Base-by-base conservation (phyloP, 2,888 invertebrate species). In the Mycalesis mineus region DNA sequence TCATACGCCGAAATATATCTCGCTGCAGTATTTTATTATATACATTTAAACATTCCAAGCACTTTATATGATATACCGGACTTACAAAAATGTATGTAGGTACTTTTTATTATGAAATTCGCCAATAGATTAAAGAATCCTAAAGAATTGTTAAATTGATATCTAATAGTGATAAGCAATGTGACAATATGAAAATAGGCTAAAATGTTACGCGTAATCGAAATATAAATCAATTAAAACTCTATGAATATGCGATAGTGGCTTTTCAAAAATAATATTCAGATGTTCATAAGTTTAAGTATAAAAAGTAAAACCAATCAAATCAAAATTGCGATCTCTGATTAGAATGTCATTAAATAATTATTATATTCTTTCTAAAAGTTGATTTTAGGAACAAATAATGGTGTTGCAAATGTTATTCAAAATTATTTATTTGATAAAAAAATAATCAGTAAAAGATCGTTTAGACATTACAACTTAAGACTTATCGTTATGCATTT, bases 151-250 rank as follows among this genome's bases (percentile, higher is more conserved):
- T 52, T 58, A 60, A 58, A 49, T 55, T 55, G 37, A 59, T 63
- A 57, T 51, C 72, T 69, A 61, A 71, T 84, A 86, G 83, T 83
- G 75, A 79, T 85, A 84, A 82, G 78, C 72, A 75, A 85, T 73
- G 82, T 73, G 88, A 88, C 88, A 88, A 88, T 88, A 88, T 87
- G 79, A 78, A 79, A 62, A 68, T 88, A 87, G 85, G 76, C 65
- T 85, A 80, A 84, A 78, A 75, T 78, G 72, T 74, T 75, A 75
- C 66, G 33, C 55, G 45, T 60, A 33, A 61, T 62, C 58, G 41
- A 60, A 62, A 60, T 64, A 65, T 57, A 61, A 50, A 64, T 64
- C 33, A 52, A 41, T 33, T 37, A 15, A 33, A 31, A 31, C 14
- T 13, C n/a, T 48, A 7, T 42, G 41, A 14, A 56, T 36, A 37